A percentile compares a stretch with the other conserved stretches of the same genome.
Evolutionary conservation across 2,113 vertebrate genomes (phyloP).

Genomic region (Pteropus alecto): DNA sequence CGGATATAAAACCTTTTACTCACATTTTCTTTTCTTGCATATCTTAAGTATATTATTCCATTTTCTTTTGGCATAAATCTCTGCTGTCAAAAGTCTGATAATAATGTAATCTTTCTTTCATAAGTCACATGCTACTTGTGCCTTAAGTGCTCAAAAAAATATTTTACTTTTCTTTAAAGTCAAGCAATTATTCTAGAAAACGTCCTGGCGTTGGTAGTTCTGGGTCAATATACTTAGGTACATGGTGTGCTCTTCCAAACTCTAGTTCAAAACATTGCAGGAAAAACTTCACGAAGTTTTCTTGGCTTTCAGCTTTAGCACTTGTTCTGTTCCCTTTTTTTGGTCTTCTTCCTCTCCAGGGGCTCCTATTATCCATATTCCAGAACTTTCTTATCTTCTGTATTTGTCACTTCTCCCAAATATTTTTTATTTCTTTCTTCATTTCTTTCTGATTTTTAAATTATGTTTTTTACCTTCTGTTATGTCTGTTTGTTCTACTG

Average conservation of each 20-base stretch:
- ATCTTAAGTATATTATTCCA: neutral
- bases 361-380: neutral
- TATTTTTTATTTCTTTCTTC: neutral
- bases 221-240: neutral
- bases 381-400: neutral
- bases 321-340: neutral
- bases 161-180: constrained; percentile 21
- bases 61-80: neutral
- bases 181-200: neutral
- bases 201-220: neutral
- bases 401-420: neutral
- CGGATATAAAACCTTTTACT: neutral
- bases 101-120: constrained; percentile 27
- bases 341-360: neutral
- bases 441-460: neutral
- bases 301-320: neutral
- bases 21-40: neutral
- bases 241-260: neutral
- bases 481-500: neutral
- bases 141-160: neutral
- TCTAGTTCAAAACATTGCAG: neutral
- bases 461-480: neutral
- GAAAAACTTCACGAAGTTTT: neutral
- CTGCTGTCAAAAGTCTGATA: neutral
- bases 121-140: constrained; percentile 3